Conservation (phyloP, 2,797 vertebrate species). For the Pseudochromis fuscus region DNA sequence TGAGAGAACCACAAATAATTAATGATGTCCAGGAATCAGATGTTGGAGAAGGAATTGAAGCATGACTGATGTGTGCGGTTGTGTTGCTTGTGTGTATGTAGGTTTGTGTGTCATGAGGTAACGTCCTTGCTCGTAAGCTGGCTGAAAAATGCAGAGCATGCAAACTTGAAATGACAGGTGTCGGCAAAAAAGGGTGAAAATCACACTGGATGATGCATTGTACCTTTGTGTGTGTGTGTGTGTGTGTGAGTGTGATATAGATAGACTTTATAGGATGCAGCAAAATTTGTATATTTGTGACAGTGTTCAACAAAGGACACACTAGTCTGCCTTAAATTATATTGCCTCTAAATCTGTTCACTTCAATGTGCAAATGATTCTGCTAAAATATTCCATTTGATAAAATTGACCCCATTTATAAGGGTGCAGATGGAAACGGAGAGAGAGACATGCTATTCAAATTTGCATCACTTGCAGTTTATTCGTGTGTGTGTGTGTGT, state of each 20-base stretch:
- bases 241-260: slow-evolving; percentile 8
- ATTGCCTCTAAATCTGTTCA: slow-evolving; percentile 15
- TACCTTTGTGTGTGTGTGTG: slow-evolving; percentile 4
- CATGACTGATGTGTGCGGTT: slow-evolving; percentile 28
- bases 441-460: slow-evolving; percentile 32
- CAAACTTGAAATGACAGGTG: slow-evolving; percentile 68
- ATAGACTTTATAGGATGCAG: neutral
- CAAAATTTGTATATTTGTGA: neutral
- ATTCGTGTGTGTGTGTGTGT: neutral
- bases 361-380: slow-evolving; percentile 40
- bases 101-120: slow-evolving; percentile 35
- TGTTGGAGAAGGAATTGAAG: slow-evolving; percentile 50
- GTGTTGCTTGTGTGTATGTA: slow-evolving; percentile 11
- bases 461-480: slow-evolving; percentile 52
- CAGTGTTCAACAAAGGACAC: slow-evolving; percentile 15
- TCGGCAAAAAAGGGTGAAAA: slow-evolving; percentile 60
- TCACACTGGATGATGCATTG: slow-evolving; percentile 36
- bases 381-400: slow-evolving; percentile 52
- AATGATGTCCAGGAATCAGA: slow-evolving; percentile 50
- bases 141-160: slow-evolving; percentile 50
- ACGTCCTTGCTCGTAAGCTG: slow-evolving; percentile 36
- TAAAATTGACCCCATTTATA: slow-evolving; percentile 48
- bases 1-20: slow-evolving; percentile 50
- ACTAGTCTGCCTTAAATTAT: slow-evolving; percentile 12
- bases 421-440: slow-evolving; percentile 31